These are phyloP conservation scores for Saimiri boliviensis DNA, from an alignment of 2,113 vertebrate genomes.

Conservation along the genomic window DNA sequence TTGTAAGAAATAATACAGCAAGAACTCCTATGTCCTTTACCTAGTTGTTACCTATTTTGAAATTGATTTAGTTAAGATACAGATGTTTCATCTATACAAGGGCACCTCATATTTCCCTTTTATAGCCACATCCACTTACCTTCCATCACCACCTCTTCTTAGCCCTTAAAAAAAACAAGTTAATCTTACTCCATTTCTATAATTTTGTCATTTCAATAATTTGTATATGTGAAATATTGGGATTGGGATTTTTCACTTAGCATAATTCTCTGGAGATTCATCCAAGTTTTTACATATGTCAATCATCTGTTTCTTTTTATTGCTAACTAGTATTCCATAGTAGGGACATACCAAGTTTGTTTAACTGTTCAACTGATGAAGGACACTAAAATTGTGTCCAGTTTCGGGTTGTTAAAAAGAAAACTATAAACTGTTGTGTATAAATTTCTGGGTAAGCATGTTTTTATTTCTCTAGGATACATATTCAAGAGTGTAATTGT, in stretches of 20 bases:
- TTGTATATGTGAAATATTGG: not conserved
- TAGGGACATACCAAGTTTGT: not conserved
- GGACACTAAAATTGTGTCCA: not conserved
- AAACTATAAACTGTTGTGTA: not conserved
- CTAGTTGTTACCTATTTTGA: not conserved
- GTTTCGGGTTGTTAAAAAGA: not conserved
- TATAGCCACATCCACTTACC: not conserved
- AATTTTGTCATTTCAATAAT: not conserved
- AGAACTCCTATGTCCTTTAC: rapidly evolving
- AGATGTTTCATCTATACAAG: not conserved
- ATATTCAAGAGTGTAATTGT: not conserved
- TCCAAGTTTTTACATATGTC: not conserved
- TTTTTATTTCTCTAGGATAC: not conserved
- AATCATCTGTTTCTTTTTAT: not conserved
- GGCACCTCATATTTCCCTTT: not conserved
- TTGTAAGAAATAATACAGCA: not conserved
- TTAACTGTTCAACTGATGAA: not conserved
- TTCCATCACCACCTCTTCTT: not conserved
- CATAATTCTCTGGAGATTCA: not conserved
- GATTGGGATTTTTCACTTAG: not conserved
- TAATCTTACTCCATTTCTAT: not conserved
- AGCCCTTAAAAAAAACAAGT: not conserved
- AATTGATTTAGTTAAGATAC: not conserved
- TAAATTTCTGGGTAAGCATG: not conserved
- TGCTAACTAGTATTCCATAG: not conserved